These are phyloP conservation scores for Isoperla grammatica DNA, from an alignment of 2,888 invertebrate species.

Conservation along the genomic window DNA sequence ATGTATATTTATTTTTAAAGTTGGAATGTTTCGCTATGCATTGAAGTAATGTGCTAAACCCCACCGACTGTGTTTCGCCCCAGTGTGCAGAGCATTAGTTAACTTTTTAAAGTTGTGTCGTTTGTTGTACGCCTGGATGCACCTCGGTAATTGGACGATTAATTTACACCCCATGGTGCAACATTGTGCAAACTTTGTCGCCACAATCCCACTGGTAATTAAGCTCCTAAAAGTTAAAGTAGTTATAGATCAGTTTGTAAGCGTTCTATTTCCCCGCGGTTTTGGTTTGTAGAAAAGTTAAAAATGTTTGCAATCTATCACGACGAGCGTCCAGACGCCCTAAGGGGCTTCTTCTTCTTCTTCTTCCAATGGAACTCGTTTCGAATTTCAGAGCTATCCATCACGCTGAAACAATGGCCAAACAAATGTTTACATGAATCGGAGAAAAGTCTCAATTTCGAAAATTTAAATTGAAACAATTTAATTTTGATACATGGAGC, in stretches of 20 bases:
- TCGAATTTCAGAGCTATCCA: slow-evolving; percentile 4
- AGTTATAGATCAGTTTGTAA: slow-evolving; percentile 8
- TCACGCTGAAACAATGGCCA: slow-evolving; percentile 11
- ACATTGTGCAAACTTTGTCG: slow-evolving; percentile 6
- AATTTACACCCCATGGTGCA: too few species aligned
- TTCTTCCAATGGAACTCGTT: slow-evolving; percentile 2
- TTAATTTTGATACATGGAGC: not conserved
- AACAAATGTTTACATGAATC: slow-evolving; percentile 12
- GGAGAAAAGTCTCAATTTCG: not conserved
- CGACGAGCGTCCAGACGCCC: not conserved
- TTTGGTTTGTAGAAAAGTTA: slow-evolving; percentile 6
- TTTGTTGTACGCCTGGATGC: too few species aligned
- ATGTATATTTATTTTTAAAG: too few species aligned
- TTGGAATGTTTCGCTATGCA: too few species aligned
- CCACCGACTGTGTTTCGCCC: too few species aligned
- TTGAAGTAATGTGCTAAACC: too few species aligned
- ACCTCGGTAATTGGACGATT: too few species aligned
- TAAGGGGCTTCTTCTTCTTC: not conserved
- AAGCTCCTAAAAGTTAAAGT: slow-evolving; percentile 13
- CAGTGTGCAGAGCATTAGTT: too few species aligned
- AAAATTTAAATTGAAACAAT: slow-evolving; percentile 10
- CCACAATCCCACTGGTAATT: slow-evolving; percentile 15
- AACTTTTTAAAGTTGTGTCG: too few species aligned
- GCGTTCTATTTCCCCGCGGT: slow-evolving; percentile 1
- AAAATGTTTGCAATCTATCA: slow-evolving; percentile 15